phyloP scores from a whole-genome alignment of 2,113 vertebrate genomes.

The Empidonax alnorum region DNA sequence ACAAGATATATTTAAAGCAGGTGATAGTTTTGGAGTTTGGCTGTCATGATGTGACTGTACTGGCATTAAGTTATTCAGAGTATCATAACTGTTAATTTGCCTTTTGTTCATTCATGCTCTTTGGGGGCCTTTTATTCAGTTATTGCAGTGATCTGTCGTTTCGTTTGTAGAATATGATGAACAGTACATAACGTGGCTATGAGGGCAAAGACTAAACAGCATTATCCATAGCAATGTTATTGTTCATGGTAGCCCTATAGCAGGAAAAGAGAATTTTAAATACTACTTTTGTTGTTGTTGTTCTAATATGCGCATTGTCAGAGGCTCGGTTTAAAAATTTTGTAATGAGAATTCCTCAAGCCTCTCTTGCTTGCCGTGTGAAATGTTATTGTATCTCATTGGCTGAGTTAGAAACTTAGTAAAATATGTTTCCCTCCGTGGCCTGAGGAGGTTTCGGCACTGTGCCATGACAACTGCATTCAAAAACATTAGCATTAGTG shows the following conservation, averaged over 20 bases:
- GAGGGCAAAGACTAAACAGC: background rate
- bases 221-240: background rate
- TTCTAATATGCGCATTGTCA: background rate
- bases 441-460: background rate
- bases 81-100: background rate
- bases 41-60: background rate
- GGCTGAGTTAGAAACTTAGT: background rate
- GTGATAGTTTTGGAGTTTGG: background rate
- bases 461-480: background rate
- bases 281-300: background rate
- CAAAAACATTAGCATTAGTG: background rate
- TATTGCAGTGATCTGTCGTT: background rate
- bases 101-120: background rate
- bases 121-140: background rate
- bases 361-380: background rate
- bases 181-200: background rate
- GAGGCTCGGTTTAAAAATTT: background rate
- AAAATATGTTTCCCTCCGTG: background rate
- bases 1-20: background rate
- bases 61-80: background rate
- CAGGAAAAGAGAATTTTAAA: background rate
- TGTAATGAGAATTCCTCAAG: background rate
- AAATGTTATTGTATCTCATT: background rate
- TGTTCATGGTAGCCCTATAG: background rate
- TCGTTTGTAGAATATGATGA: background rate